phyloP scores from a whole-genome alignment of 2,113 vertebrate species.

The Oenanthe oenanthe region DNA sequence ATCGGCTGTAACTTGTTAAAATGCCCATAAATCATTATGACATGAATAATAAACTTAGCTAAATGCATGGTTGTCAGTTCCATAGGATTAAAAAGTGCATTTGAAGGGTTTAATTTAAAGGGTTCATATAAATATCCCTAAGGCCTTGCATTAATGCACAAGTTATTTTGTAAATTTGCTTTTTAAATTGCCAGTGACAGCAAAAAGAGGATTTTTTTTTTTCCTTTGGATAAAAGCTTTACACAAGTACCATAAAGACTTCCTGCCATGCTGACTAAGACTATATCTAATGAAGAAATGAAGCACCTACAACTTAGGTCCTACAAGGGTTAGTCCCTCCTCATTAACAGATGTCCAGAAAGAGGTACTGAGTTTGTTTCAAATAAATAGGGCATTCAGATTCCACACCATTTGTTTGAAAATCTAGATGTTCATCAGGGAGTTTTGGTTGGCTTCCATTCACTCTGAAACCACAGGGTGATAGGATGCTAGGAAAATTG shows the following conservation, averaged over 20 bases:
- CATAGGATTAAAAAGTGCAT: constrained; percentile 46
- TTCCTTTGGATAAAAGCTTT: not conserved
- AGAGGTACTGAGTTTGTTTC: not conserved
- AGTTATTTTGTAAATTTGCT: not conserved
- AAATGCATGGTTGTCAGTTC: constrained; percentile 49
- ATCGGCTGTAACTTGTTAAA: constrained; percentile 8
- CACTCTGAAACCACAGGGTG: not conserved
- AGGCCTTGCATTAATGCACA: not conserved
- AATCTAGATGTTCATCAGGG: not conserved
- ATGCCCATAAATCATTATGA: constrained; percentile 42
- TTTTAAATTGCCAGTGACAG: constrained; percentile 21
- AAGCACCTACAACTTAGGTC: not conserved
- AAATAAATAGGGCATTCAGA: not conserved
- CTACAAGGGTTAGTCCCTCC: not conserved
- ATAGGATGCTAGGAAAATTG: not conserved
- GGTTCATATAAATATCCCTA: constrained; percentile 38
- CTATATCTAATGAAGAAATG: not conserved
- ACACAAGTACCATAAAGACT: not conserved
- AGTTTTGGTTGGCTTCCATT: not conserved
- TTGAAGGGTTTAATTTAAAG: constrained; percentile 53
- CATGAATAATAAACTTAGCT: constrained; percentile 41
- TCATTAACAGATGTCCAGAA: not conserved
- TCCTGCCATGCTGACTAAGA: not conserved
- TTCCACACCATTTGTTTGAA: not conserved
- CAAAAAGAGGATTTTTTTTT: not conserved